Conservation (phyloP, 2,797 vertebrate genomes). For the Oceanodroma leucorhoa region DNA sequence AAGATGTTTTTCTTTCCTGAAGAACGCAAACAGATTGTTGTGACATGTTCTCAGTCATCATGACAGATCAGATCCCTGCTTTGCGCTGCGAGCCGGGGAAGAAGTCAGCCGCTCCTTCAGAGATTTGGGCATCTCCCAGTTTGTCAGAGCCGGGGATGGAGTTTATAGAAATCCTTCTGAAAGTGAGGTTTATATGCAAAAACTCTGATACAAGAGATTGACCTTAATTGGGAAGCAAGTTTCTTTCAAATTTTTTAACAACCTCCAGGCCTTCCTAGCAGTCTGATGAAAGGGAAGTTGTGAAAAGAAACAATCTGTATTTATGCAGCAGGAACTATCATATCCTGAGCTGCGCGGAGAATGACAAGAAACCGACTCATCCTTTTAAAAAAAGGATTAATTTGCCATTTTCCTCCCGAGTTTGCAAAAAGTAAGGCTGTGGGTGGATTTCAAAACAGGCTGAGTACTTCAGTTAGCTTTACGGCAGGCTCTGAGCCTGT, state of each 20-base stretch:
- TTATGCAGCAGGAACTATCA: slow-evolving; percentile 54
- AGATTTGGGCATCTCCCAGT: slow-evolving; percentile 51
- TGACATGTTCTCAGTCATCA: slow-evolving; percentile 76
- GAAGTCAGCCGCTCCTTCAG: slow-evolving; percentile 21
- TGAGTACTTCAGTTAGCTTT: not conserved
- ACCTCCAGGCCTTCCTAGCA: slow-evolving; percentile 42
- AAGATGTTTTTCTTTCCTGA: slow-evolving; percentile 75
- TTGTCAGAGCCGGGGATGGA: slow-evolving; percentile 47
- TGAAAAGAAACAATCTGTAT: slow-evolving; percentile 58
- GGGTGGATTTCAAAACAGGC: slow-evolving; percentile 33
- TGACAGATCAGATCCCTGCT: slow-evolving; percentile 73
- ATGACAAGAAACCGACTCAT: slow-evolving; percentile 52
- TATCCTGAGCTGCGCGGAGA: not conserved
- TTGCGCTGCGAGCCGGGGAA: not conserved
- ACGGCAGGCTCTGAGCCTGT: not conserved
- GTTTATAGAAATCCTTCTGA: slow-evolving; percentile 57
- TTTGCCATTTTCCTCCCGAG: slow-evolving; percentile 36
- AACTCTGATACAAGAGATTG: slow-evolving; percentile 54
- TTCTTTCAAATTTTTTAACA: slow-evolving; percentile 49
- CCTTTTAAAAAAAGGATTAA: slow-evolving; percentile 48
- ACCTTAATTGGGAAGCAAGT: slow-evolving; percentile 58
- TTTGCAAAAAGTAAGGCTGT: slow-evolving; percentile 40
- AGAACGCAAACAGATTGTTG: slow-evolving; percentile 77
- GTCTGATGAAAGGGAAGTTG: slow-evolving; percentile 44
- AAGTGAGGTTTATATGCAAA: slow-evolving; percentile 55